A percentile compares a stretch with the other conserved stretches of the same genome.
Conservation (phyloP, 2,797 vertebrate genomes). For the Graptemys geographica region DNA sequence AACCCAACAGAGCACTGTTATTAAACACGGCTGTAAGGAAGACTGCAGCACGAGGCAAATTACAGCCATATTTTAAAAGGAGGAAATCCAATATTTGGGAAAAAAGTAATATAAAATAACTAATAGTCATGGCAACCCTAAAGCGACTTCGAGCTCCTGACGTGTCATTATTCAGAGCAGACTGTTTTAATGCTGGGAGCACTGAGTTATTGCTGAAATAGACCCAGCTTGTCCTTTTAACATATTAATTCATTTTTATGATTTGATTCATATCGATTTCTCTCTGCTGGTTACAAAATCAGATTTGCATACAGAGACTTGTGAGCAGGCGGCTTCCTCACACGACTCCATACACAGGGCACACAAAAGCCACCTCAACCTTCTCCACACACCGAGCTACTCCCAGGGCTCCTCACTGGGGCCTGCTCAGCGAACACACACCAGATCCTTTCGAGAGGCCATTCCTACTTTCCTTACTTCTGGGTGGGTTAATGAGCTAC, state of each 20-base stretch:
- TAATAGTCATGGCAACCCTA: not conserved
- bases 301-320: not conserved
- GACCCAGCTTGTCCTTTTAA: not conserved
- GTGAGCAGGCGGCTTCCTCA: fast-evolving
- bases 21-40: not conserved
- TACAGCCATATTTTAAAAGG: not conserved
- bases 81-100: not conserved
- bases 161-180: not conserved
- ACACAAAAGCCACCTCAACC: not conserved
- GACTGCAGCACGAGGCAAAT: fast-evolving
- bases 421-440: not conserved
- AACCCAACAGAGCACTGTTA: not conserved
- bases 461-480: not conserved
- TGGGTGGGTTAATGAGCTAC: too few relatives aligned
- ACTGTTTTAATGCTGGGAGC: not conserved
- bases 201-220: not conserved
- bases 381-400: not conserved
- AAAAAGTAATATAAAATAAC: not conserved
- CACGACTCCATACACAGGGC: too few relatives aligned
- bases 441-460: not conserved
- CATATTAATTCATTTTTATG: not conserved
- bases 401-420: not conserved
- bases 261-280: not conserved
- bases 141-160: not conserved
- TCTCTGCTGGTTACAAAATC: fast-evolving